Percentiles rank a stretch among this genome's conserved stretches.
Evolutionary conservation across 2,113 vertebrate genomes (phyloP).

Genomic region (Amphiprion ocellaris): DNA sequence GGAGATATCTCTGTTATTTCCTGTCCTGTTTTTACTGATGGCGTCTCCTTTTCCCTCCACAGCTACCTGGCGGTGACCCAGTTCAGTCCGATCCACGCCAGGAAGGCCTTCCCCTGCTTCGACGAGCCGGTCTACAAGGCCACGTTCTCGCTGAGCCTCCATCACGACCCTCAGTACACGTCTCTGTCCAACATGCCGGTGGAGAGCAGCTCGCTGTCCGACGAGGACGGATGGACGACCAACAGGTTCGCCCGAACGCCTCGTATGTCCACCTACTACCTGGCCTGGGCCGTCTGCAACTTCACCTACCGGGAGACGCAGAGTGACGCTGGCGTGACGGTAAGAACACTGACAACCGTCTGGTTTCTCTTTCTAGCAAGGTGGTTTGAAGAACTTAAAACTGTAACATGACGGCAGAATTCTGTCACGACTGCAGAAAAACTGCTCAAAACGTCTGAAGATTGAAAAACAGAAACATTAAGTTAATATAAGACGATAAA

Average conservation of each 20-base stretch:
- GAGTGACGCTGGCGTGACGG: constrained; percentile 90
- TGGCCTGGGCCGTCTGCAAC: constrained; percentile 98
- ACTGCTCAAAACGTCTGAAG: too few species aligned
- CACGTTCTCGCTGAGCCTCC: constrained; percentile 95
- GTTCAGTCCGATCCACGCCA: constrained; percentile 96
- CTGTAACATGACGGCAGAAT: too few species aligned
- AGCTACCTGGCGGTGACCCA: constrained; percentile 96
- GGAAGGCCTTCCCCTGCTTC: constrained; percentile 98
- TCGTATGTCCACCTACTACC: constrained; percentile 98
- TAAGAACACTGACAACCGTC: constrained; percentile 77
- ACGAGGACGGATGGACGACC: constrained; percentile 94
- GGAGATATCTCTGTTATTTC: too few species aligned
- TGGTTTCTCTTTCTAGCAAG: too few species aligned
- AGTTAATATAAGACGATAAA: too few species aligned
- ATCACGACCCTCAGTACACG: constrained; percentile 92
- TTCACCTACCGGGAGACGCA: constrained; percentile 93
- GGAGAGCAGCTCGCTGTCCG: constrained; percentile 87
- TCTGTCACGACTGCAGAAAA: too few species aligned
- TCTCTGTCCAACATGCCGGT: constrained; percentile 98
- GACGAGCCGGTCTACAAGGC: constrained; percentile 99
- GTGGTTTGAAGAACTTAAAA: too few species aligned
- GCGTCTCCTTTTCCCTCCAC: neutral
- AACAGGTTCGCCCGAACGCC: constrained; percentile 94
- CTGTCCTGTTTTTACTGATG: too few species aligned
- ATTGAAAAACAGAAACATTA: too few species aligned